phyloP scores from a whole-genome alignment of 2,888 invertebrate species.

The Ceriagrion tenellum region DNA sequence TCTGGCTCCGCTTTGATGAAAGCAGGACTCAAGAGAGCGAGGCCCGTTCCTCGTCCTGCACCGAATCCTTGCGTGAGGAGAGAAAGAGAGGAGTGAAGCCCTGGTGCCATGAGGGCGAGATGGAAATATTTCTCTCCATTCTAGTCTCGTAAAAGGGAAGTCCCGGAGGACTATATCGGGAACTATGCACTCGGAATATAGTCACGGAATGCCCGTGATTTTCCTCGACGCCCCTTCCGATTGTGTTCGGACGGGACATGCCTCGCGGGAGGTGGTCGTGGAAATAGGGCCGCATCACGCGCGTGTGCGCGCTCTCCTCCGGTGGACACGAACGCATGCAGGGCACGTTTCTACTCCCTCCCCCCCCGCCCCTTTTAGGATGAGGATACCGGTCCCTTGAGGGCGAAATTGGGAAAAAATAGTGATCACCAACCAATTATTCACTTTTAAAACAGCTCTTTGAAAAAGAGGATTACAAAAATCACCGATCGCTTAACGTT shows the following conservation, averaged over 20 bases:
- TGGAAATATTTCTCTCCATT: not conserved
- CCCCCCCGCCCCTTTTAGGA: too few relatives aligned
- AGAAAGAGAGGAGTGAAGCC: not conserved
- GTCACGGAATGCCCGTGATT: constrained; percentile 29
- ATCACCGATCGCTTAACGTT: not conserved
- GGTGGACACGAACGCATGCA: not conserved
- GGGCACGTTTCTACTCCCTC: not conserved
- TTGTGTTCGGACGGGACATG: not conserved
- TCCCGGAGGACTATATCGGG: not conserved
- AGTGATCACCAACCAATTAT: not conserved
- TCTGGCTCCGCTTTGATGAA: constrained; percentile 22
- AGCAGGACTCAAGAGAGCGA: not conserved
- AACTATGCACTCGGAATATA: not conserved
- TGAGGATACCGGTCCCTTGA: not conserved
- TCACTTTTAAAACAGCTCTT: not conserved
- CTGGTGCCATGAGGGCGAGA: not conserved
- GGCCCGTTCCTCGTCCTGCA: not conserved
- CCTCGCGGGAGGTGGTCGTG: not conserved
- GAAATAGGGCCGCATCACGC: constrained; percentile 4
- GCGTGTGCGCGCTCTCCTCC: not conserved
- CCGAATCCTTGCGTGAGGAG: not conserved
- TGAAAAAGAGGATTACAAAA: not conserved
- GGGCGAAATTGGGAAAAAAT: not conserved
- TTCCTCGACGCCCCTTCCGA: not conserved
- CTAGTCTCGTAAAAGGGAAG: not conserved